Evolutionary conservation across 2,797 vertebrate species (phyloP), one percentile per base, ranked within the genome.

Genomic region (Rousettus madagascariensis): DNA sequence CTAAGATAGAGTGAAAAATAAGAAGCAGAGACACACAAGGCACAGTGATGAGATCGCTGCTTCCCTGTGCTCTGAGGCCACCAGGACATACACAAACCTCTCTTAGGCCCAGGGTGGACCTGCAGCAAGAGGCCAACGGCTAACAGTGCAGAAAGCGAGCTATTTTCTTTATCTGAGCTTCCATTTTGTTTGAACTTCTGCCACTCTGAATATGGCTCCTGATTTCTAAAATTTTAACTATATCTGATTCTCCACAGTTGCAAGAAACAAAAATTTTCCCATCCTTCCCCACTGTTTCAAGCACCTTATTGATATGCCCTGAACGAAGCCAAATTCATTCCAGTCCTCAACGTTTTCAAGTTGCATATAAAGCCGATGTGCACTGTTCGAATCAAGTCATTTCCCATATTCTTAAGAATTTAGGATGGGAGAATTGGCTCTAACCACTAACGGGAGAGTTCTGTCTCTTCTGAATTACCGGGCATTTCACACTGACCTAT

Each of bases 141-240:
- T 38, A 49, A 26, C 17, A 41, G 30, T 86, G 75, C 7, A 8
- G 68, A 74, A 94, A 69, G 66, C 16, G 26, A 86, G 53, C 6
- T 77, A 6, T 59, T 95, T 41, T 51, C 87, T 77, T 87, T 36
- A 49, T 8, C 22, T 57, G n/a, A 86, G 84, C 30, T 84, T 71
- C 24, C 80, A 10, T 71, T 84, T 79, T 59, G 65, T 69, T 86
- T 84, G 3, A 38, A 65, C 61, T 91, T 86, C 19, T 85, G 22
- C 15, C 68, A 0, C 49, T 90, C 20, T 90, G 51, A 88, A 74
- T 63, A 20, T 74, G 17, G n/a, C 24, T 78, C 30, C 79, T 26
- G 1, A 19, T 59, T 96, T 91, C 74, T 59, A 86, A 68, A 92
- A 65, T 72, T 59, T 77, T 69, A 59, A 86, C 59, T 69, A 12